These are phyloP conservation scores for Taeniopygia guttata DNA, from an alignment of 2,797 vertebrate species.

Conservation along the genomic window DNA sequence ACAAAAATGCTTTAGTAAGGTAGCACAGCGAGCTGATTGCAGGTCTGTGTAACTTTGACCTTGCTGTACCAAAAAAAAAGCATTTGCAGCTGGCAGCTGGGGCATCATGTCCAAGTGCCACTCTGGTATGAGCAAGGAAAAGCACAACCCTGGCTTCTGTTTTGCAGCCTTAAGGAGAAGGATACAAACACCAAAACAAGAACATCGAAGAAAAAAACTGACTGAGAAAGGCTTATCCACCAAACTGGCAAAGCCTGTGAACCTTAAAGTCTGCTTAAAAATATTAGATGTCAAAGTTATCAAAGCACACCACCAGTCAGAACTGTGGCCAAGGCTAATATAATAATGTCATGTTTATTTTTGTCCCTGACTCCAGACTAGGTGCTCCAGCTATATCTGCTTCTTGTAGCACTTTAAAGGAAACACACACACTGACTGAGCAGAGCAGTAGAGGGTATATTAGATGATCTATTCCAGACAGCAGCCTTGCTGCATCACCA, in stretches of 20 bases:
- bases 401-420: conserved; percentile 34
- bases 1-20: background rate
- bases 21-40: background rate
- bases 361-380: background rate
- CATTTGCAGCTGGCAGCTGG: background rate
- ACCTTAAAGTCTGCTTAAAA: background rate
- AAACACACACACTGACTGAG: background rate
- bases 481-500: background rate
- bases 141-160: background rate
- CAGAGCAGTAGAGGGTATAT: background rate
- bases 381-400: conserved; percentile 27
- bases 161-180: background rate
- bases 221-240: background rate
- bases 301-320: background rate
- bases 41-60: background rate
- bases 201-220: background rate
- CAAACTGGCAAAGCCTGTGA: background rate
- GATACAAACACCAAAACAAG: background rate
- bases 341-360: conserved; percentile 58
- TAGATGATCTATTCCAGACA: background rate
- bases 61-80: background rate
- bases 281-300: background rate
- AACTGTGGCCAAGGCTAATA: background rate
- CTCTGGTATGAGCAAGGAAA: background rate
- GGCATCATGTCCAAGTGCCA: fast-evolving